phyloP scores from a whole-genome alignment of 1,140 invertebrate genomes.

The Pseudobourletiella spinata region DNA sequence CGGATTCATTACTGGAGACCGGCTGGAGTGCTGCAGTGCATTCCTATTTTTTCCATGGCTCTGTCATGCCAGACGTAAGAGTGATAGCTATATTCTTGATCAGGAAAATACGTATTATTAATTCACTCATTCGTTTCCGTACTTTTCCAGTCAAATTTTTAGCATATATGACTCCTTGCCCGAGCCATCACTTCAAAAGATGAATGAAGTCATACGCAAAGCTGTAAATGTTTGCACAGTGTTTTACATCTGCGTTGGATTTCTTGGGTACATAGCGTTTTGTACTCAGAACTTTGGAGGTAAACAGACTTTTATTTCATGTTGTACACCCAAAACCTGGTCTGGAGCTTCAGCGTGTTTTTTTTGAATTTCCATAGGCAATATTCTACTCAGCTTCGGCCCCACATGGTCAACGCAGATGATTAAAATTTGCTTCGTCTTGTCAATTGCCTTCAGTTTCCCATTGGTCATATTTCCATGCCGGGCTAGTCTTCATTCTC shows the following conservation, averaged over 20 bases:
- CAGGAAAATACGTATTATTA: too few relatives aligned
- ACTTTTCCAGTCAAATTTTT: slow-evolving; percentile 71
- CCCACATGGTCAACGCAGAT: slow-evolving; percentile 69
- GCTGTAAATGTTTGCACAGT: slow-evolving; percentile 82
- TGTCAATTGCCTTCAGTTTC: slow-evolving; percentile 90
- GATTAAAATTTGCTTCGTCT: slow-evolving; percentile 87
- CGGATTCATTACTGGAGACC: slow-evolving; percentile 76
- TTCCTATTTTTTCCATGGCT: slow-evolving; percentile 93
- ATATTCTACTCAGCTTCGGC: slow-evolving; percentile 78
- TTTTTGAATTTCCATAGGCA: slow-evolving; percentile 51
- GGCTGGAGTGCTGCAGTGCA: slow-evolving; percentile 71
- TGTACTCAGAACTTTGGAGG: slow-evolving; percentile 62
- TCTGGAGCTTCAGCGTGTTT: neutral
- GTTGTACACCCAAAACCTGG: slow-evolving; percentile 4
- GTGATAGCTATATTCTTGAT: neutral
- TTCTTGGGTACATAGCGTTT: slow-evolving; percentile 93
- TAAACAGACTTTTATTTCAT: slow-evolving; percentile 40
- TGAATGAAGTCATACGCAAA: slow-evolving; percentile 74
- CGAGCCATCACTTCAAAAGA: slow-evolving; percentile 75
- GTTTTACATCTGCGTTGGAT: slow-evolving; percentile 57
- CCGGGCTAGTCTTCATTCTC: slow-evolving; percentile 81
- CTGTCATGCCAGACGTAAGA: slow-evolving; percentile 86
- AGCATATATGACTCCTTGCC: slow-evolving; percentile 86
- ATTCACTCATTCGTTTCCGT: slow-evolving; percentile 18
- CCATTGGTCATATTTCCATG: slow-evolving; percentile 95